Percentiles rank a stretch among this genome's conserved stretches.
Conservation (phyloP, 2,797 vertebrate species). For the Pipistrellus nathusii region DNA sequence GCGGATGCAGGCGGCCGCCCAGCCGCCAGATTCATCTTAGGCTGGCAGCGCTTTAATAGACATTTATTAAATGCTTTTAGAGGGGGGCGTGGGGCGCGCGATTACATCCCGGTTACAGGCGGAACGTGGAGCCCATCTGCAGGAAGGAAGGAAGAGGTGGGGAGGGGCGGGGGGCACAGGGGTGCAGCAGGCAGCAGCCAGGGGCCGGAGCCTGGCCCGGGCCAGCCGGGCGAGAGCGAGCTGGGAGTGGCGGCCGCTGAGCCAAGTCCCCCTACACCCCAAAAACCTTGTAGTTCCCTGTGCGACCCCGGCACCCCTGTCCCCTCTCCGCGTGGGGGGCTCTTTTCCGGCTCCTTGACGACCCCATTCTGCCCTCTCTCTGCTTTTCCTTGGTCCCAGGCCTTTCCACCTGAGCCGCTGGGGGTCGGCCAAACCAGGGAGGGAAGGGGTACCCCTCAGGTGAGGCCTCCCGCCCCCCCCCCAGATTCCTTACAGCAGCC, state of each 20-base stretch:
- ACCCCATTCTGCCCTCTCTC: not conserved
- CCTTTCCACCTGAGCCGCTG: not conserved
- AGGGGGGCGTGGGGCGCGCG: conserved; percentile 91
- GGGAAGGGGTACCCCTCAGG: not conserved
- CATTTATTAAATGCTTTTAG: conserved; percentile 93
- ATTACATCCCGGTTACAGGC: conserved; percentile 91
- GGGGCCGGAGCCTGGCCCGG: not conserved
- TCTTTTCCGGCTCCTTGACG: too few species aligned
- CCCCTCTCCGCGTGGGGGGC: not conserved
- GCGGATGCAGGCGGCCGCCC: conserved; percentile 89
- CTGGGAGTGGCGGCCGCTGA: not conserved
- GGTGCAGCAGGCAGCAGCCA: not conserved
- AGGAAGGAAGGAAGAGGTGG: conserved; percentile 82
- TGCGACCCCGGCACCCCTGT: not conserved
- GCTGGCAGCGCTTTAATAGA: conserved; percentile 92
- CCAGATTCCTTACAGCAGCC: not conserved
- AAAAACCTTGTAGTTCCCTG: not conserved
- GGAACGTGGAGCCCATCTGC: conserved; percentile 91
- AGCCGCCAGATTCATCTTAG: conserved; percentile 92
- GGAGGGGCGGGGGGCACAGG: conserved; percentile 62
- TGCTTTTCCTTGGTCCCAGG: not conserved
- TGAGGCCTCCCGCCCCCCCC: too few species aligned
- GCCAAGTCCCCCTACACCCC: not conserved
- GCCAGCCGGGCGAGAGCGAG: not conserved
- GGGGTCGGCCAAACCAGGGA: not conserved